Evolutionary conservation across 2,888 invertebrate genomes (phyloP), one percentile per base, ranked within the genome.

Genomic region (Mechanitis messenoides): DNA sequence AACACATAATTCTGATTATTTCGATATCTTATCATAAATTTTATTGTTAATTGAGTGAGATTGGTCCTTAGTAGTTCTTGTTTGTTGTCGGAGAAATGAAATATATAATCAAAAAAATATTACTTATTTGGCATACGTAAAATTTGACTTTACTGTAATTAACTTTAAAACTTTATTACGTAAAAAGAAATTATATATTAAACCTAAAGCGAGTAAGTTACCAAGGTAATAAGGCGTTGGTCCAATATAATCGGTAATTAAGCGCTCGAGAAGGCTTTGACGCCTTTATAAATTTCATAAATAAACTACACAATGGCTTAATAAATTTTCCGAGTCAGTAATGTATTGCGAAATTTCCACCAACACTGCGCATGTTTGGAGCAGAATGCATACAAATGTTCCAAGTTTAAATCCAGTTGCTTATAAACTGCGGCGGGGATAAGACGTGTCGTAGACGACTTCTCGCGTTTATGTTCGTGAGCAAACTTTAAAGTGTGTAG

Each of bases 361-460:
- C 60, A 56, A 53, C 61, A 63, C 59, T 69, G 69, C 69, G 69
- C 69, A 69, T 69, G 69, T 69, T 69, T 69, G 59, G 56, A 63
- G 62, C 63, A 60, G 63, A 68, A 62, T 68, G 62, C 65, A 68
- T 66, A 65, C 65, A 64, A 60, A 61, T 45, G 63, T 66, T 63
- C 61, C 66, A 63, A 66, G 66, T 66, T 66, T 66, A 62, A 64
- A 64, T 64, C 59, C 69, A 69, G 69, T 69, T 64, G 68, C 64
- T 66, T 63, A 64, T 63, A 59, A 59, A 63, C 67, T 61, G 53
- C 61, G 59, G 67, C 62, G 47, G 47, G 59, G 60, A 53, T 59
- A 60, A 62, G 68, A 65, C 61, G 68, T 66, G 61, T 62, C 50
- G 62, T 58, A 63, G 56, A 58, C 58, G 50, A 50, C 59, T 58